Evolutionary conservation across 1,140 invertebrate species (phyloP), one percentile per base, ranked within the genome.

Genomic region (Papilio aristodemus): DNA sequence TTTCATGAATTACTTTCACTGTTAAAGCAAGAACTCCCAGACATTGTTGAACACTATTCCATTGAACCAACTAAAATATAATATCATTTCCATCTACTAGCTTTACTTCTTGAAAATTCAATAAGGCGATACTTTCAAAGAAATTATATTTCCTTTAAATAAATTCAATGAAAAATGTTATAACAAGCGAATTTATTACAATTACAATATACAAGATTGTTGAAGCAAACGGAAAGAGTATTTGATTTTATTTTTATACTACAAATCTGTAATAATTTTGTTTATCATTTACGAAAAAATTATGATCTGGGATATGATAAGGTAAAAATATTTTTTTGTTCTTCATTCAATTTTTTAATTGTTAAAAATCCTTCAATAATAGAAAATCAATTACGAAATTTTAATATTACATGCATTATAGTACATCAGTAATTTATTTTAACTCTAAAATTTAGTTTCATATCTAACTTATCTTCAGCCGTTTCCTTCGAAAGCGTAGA

Each of bases 11-110:
- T 54, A 22, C 10, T 54, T 54, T 25, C 19, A 22, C 46, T 19
- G 46, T 54, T 54, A 5, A 25, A 54, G 46, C 8, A 54, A 54
- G 19, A 54, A 54, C 22, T 54, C 10, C 46, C 19, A 54, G n/a
- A 54, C 46, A 22, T 54, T 54, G 46, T 54, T 22, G 19, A 54
- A 54, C 46, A 54, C 19, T 54, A 22, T 54, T 54, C 46, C 10
- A 19, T 54, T 19, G 46, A 54, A 54, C 46, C 17, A 50, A 50
- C 43, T 9, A 22, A 50, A 50, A 50, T 22, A 50, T 50, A 50
- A 50, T 50, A 19, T 50, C 17, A 50, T 3, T 50, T 0, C 13
- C 43, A 22, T 17, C 14, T 17, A 8, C 43, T 50, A n/a, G 14
- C 14, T 8, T 50, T 19, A 6, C 27, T 32, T 6, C 27, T 32